Percentiles rank a stretch among this genome's conserved stretches.
These are phyloP conservation scores for Caenorhabditis macrosperma DNA, from an alignment of 2,888 invertebrate species.

Conservation along the genomic window DNA sequence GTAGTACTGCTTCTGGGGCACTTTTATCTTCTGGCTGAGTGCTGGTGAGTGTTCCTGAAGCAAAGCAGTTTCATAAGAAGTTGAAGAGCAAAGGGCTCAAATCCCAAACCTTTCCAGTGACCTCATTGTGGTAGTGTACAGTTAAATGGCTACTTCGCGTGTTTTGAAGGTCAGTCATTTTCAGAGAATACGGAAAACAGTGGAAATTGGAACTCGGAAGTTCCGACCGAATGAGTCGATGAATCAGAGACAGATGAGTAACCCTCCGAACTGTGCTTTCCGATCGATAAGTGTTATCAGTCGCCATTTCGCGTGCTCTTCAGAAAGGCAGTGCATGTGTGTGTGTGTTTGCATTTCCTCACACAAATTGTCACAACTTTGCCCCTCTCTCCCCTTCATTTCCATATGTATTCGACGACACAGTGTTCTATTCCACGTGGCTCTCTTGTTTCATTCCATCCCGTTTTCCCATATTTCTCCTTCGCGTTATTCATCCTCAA, in stretches of 20 bases:
- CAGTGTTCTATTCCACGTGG: background rate
- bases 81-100: too few relatives aligned
- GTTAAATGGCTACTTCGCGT: conserved; percentile 14
- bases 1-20: conserved; percentile 73
- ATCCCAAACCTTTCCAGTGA: conserved; percentile 24
- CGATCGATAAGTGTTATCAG: conserved; percentile 41
- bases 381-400: background rate
- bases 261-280: background rate
- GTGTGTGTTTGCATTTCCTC: conserved; percentile 35
- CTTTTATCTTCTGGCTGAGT: conserved; percentile 69
- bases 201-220: background rate
- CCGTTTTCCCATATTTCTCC: background rate
- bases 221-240: background rate
- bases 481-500: too few relatives aligned
- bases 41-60: conserved; percentile 73
- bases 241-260: conserved; percentile 14
- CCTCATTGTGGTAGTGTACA: conserved; percentile 17
- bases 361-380: conserved; percentile 28
- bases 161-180: conserved; percentile 3
- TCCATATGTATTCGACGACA: too few relatives aligned
- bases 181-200: background rate
- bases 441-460: background rate
- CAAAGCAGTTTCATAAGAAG: background rate
- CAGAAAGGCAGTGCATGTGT: too few relatives aligned
- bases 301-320: conserved; percentile 17